Evolutionary conservation across 2,888 invertebrate species (phyloP), one percentile per base, ranked within the genome.

Genomic region (Steinernema hermaphroditum): DNA sequence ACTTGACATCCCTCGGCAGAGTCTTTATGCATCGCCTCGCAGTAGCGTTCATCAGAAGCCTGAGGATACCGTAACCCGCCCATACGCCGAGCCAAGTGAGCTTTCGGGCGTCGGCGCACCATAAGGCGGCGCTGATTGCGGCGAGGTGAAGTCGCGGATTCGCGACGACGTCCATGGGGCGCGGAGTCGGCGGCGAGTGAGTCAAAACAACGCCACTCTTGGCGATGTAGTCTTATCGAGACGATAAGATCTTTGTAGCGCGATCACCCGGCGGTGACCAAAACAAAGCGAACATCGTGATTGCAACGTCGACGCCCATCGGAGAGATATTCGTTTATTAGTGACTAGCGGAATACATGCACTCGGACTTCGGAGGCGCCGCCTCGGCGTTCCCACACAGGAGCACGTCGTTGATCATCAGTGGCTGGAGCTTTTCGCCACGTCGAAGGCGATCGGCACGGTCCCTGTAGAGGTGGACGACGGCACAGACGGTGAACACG

Each of bases 1-100:
- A 54, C 85, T 71, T 81, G 27, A 84, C 19, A 78, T 85, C 85
- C 74, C 85, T 75, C 12, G 80, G 77, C 22, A 85, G 32, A 2
- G 84, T 83, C 68, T 78, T 75, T 22, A 81, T 19, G 37, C 76
- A 77, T 41, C 82, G 69, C 24, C 72, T 74, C 27, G 75, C 79
- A 34, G 54, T 54, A 4, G 4, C 2, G 27, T 54, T 54, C 4
- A 27, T 54, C 14, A 54, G 22, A 22, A 54, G 22, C 14, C 54
- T 22, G 19, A 54, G 19, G 24, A 22, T 27, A 16, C 14, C 54
- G 54, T 54, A 54, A 12, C 54, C 54, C 24, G 27, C 4, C 16
- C 19, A 22, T 27, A 2, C 2, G 24, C 54, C 19, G 27, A 54
- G 14, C 54, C 54, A 54, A 2, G 54, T 27, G 14, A 12, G 27